Evolutionary conservation across 2,797 vertebrate genomes (phyloP).

Genomic region (Florisuga fusca): DNA sequence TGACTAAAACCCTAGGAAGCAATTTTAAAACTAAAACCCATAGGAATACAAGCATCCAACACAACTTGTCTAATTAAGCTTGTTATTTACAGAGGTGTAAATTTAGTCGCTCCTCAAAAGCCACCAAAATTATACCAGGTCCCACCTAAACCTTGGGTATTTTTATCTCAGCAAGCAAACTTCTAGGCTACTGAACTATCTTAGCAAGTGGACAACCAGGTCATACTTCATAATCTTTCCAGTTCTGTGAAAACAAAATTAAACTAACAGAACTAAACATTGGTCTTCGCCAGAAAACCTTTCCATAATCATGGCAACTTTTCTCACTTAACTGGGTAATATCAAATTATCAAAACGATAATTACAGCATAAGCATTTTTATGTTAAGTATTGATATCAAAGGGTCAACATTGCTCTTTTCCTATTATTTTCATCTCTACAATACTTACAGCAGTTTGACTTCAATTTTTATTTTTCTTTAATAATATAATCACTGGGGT

Average conservation of each 20-base stretch:
- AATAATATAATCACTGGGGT: rapidly evolving
- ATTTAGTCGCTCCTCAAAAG: neutral
- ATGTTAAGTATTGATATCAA: neutral
- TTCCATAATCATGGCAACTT: neutral
- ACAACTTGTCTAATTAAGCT: neutral
- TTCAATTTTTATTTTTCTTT: neutral
- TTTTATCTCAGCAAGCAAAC: neutral
- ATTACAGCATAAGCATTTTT: neutral
- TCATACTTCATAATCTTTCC: rapidly evolving
- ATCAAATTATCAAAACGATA: neutral
- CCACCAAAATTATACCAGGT: neutral
- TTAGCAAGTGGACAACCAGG: neutral
- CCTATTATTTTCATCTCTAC: neutral
- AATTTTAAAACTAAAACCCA: neutral
- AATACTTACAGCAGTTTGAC: neutral
- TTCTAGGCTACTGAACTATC: neutral
- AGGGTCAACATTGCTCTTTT: neutral
- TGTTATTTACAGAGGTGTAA: neutral
- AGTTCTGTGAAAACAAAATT: neutral
- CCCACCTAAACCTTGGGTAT: neutral
- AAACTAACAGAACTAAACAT: neutral
- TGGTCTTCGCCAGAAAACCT: neutral
- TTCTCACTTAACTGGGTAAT: neutral
- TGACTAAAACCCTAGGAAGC: neutral
- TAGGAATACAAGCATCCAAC: neutral